These are phyloP conservation scores for Anthopleura sola DNA, from an alignment of 64 coral and sea anemone species.

Conservation along the genomic window DNA sequence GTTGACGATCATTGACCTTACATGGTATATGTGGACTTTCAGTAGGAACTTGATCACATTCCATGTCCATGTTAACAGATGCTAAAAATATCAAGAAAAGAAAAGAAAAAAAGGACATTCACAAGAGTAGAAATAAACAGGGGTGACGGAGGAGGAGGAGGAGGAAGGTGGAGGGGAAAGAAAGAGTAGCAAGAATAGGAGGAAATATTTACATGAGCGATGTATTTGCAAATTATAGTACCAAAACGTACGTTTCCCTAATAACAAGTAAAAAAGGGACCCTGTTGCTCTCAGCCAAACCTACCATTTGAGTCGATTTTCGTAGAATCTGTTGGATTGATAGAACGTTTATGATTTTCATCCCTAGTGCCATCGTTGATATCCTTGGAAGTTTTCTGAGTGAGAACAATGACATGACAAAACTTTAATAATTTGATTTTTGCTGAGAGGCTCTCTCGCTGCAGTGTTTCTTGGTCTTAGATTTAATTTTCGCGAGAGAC, in stretches of 20 bases:
- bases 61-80: constrained; percentile 32
- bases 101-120: neutral
- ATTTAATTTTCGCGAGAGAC: no score
- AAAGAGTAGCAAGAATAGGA: no score
- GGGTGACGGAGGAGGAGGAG: no score
- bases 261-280: no score
- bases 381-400: neutral
- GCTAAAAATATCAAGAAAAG: neutral
- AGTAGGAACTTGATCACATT: constrained; percentile 47
- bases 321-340: neutral
- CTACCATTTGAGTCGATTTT: neutral
- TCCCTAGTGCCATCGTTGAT: neutral
- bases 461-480: no score
- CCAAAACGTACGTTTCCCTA: no score
- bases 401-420: neutral
- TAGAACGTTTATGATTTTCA: neutral
- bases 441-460: no score
- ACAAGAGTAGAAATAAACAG: no score
- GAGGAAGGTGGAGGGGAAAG: no score
- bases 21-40: constrained; percentile 55
- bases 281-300: neutral
- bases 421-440: no score
- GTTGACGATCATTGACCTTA: neutral
- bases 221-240: no score
- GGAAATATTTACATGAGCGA: no score